phyloP scores from a whole-genome alignment of 2,888 invertebrate genomes.

The Tricholauxania praeusta region DNA sequence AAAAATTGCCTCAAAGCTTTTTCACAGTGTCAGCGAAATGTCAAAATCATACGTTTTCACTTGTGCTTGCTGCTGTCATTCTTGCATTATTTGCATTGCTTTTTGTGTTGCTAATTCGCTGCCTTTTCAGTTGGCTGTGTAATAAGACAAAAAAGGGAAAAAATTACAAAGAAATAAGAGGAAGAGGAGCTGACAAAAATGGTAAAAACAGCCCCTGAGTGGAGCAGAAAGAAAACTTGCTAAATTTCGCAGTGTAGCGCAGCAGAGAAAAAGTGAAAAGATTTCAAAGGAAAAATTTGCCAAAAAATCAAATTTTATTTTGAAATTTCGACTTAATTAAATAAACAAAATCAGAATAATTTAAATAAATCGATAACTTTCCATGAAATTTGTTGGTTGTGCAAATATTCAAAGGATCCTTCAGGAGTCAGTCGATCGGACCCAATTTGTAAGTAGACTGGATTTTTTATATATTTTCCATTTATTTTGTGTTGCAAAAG shows the following conservation, averaged over 20 bases:
- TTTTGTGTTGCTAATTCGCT: not conserved
- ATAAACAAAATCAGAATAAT: not conserved
- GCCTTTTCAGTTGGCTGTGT: slow-evolving; percentile 1
- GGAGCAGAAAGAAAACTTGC: slow-evolving; percentile 25
- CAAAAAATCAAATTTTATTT: slow-evolving; percentile 2
- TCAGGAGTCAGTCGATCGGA: not conserved
- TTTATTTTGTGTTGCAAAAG: too few species aligned
- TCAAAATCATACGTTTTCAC: slow-evolving; percentile 11
- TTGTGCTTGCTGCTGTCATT: not conserved
- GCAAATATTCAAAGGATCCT: slow-evolving; percentile 12
- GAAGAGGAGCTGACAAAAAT: slow-evolving; percentile 7
- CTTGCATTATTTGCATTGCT: slow-evolving; percentile 5
- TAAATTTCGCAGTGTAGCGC: slow-evolving; percentile 21
- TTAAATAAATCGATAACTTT: not conserved
- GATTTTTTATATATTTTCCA: too few species aligned
- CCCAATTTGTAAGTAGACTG: too few species aligned
- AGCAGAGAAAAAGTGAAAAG: slow-evolving; percentile 11
- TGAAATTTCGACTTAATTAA: not conserved
- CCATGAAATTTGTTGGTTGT: slow-evolving; percentile 17
- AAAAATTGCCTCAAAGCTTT: not conserved
- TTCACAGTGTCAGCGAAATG: slow-evolving; percentile 8
- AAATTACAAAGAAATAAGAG: not conserved
- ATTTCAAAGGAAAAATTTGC: slow-evolving; percentile 11
- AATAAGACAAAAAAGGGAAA: slow-evolving; percentile 11
- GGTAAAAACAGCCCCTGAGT: slow-evolving; percentile 30